Conservation (phyloP, 1,140 invertebrate genomes). For the Drosophila carrolli region DNA sequence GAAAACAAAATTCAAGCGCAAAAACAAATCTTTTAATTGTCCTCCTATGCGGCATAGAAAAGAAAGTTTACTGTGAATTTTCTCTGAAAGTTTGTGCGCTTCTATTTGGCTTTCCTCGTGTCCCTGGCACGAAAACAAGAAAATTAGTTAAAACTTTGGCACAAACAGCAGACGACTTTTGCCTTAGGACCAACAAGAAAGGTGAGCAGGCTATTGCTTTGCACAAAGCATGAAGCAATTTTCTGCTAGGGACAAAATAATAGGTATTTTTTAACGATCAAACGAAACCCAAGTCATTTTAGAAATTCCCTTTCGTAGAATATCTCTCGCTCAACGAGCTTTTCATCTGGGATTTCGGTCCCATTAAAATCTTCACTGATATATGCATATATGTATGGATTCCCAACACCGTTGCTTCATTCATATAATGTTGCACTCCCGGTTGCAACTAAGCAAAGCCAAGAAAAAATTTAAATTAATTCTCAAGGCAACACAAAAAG, state of each 20-base stretch:
- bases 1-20: slow-evolving; percentile 43
- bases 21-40: slow-evolving; percentile 77
- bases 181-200: slow-evolving; percentile 14
- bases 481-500: slow-evolving; percentile 11
- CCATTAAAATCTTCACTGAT: slow-evolving; percentile 17
- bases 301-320: neutral
- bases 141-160: slow-evolving; percentile 76
- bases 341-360: neutral
- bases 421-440: slow-evolving; percentile 14
- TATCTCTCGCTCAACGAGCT: neutral
- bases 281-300: slow-evolving; percentile 12
- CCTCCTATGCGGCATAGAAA: slow-evolving; percentile 35
- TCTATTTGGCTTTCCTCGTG: slow-evolving; percentile 34
- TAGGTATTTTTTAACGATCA: neutral
- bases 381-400: slow-evolving; percentile 9
- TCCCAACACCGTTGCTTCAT: slow-evolving; percentile 1
- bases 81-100: slow-evolving; percentile 56
- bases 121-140: slow-evolving; percentile 59
- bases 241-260: neutral
- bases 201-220: slow-evolving; percentile 6
- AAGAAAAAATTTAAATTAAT: slow-evolving; percentile 38
- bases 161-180: slow-evolving; percentile 60
- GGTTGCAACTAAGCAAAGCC: slow-evolving; percentile 34
- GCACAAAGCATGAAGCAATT: neutral
- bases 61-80: slow-evolving; percentile 60